Evolutionary conservation across 92 coral and sea anemone species (phyloP), one percentile per base, ranked within the genome.

Genomic region (Bergia puertoricense): DNA sequence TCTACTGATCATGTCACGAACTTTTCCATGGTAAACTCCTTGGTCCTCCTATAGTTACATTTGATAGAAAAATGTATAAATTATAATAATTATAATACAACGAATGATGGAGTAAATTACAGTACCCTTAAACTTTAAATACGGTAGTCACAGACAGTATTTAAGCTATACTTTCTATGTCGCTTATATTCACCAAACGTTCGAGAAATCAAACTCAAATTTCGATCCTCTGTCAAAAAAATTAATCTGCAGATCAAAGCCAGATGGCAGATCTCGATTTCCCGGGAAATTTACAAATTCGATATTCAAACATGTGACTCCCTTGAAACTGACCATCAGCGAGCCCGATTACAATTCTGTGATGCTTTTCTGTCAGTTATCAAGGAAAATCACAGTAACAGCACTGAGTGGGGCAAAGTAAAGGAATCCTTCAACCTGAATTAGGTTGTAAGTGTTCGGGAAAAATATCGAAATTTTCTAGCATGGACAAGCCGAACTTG

Each of bases 1-100:
- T 66, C 93, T 94, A 71, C 92, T 88, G 74, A 97, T 97, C 99
- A 97, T 97, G 89, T 94, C 95, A 71, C 97, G 93, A 86, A 97
- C 96, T 91, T 91, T 97, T 15, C 94, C 99, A 90, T 97, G 99
- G 79, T 97, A 97, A 62, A 97, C 89, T 10, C 99, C 99, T 90
- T 97, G 98, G 72, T 97, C 98, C 80, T 97, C 99, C 99, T 97
- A 81, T 0, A 72, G 65, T 50, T 20, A 2, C 30, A 30, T 30
- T 30, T 30, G 30, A 30, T 30, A 30, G 30, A 50, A 16, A 30
- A 45, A 42, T 20, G 44, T 5, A 81, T 6, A 42, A 59, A 45
- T 65, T 68, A n/a, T 16, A 22, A 82, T 43, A 8, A 46, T 8
- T 46, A 4, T 9, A 46, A 46, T 6, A 13, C 9, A 54, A 1